These are phyloP conservation scores for Lucilia cuprina DNA, from an alignment of 1,140 invertebrate species.

Conservation along the genomic window DNA sequence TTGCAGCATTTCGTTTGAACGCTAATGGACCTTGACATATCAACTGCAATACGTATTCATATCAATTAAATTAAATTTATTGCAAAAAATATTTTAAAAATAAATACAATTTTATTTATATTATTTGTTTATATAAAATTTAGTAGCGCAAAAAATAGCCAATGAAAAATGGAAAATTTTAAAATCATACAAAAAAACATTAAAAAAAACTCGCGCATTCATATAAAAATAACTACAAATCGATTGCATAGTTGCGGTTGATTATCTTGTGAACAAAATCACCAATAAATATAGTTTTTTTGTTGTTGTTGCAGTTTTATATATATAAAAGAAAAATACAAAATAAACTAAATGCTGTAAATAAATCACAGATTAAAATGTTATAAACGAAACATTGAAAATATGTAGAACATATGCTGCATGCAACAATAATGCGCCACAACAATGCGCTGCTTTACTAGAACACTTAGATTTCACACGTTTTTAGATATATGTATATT, in stretches of 20 bases:
- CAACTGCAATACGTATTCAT: slow-evolving; percentile 28
- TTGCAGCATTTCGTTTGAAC: neutral
- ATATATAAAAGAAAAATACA: neutral
- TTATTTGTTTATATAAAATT: neutral
- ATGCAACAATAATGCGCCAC: neutral
- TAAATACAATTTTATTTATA: slow-evolving; percentile 11
- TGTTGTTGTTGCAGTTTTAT: neutral
- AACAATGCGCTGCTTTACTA: neutral
- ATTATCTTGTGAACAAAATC: slow-evolving; percentile 28
- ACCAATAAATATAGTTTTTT: neutral
- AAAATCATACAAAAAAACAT: neutral
- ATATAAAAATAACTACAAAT: slow-evolving; percentile 25
- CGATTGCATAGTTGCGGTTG: slow-evolving; percentile 32
- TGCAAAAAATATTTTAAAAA: slow-evolving; percentile 20
- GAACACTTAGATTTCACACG: slow-evolving; percentile 27
- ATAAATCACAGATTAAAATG: slow-evolving; percentile 29
- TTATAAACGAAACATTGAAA: neutral
- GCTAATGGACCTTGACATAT: slow-evolving; percentile 33
- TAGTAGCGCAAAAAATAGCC: neutral
- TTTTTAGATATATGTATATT: neutral
- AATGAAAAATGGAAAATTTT: neutral
- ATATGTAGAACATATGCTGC: slow-evolving; percentile 31
- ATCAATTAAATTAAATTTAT: slow-evolving; percentile 35
- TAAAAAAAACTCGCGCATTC: neutral
- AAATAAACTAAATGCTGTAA: slow-evolving; percentile 22